Percentiles rank a stretch among this genome's conserved stretches.
Evolutionary conservation across 2,113 vertebrate species (phyloP).

Genomic region (Numenius arquata): DNA sequence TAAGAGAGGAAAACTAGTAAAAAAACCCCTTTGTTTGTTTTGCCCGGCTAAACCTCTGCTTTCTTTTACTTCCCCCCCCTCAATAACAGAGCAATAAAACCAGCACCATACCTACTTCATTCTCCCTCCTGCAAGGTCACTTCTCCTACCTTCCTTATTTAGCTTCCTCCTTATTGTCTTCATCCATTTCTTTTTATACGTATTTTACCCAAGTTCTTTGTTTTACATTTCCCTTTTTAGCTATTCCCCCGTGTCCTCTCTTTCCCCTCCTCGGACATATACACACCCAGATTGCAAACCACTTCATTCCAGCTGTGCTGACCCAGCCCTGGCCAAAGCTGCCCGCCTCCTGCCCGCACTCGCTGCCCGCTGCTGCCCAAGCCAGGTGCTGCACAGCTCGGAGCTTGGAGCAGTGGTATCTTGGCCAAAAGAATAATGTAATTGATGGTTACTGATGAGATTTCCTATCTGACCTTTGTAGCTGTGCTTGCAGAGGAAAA

Average conservation of each 20-base stretch:
- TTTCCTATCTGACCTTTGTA: background rate
- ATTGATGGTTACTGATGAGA: background rate
- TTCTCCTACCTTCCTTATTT: slow-evolving; percentile 1
- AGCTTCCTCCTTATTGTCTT: slow-evolving; percentile 13
- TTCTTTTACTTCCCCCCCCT: background rate
- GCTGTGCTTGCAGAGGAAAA: background rate
- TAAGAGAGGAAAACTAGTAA: background rate
- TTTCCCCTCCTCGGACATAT: background rate
- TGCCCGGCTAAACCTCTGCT: background rate
- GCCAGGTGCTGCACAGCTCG: background rate
- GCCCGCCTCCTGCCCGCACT: background rate
- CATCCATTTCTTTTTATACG: background rate
- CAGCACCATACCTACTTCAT: background rate
- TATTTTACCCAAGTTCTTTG: slow-evolving; percentile 16
- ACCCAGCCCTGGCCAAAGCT: background rate
- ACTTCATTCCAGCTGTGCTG: background rate
- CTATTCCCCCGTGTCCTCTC: background rate
- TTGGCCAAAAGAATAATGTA: background rate
- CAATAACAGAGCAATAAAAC: background rate
- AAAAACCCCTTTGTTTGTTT: background rate
- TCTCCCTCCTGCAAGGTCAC: background rate
- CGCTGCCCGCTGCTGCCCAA: background rate
- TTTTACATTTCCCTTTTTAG: slow-evolving; percentile 27
- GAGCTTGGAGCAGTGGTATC: background rate
- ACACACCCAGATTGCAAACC: background rate